Conservation (phyloP, 92 coral and sea anemone genomes). For the Phymanthus crucifer region DNA sequence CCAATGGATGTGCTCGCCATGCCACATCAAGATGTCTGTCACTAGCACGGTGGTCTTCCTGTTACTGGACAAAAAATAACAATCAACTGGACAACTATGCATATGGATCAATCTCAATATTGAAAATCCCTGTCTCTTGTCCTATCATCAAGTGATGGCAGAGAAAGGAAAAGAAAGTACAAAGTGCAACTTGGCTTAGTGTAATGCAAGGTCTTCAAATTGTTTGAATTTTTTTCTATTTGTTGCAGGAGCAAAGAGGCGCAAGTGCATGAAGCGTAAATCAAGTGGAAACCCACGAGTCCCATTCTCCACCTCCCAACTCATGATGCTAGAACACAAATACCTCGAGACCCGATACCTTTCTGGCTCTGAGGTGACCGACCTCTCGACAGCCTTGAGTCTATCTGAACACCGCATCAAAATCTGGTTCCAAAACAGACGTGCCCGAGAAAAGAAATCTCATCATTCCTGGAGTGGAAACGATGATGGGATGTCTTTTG, state of each 20-base stretch:
- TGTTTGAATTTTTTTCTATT: neutral
- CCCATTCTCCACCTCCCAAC: constrained; percentile 88
- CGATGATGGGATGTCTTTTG: neutral
- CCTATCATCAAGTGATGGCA: constrained; percentile 5
- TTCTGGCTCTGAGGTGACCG: constrained; percentile 72
- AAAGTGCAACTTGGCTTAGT: neutral
- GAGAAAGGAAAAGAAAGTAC: neutral
- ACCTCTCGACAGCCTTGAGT: constrained; percentile 59
- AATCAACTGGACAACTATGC: neutral
- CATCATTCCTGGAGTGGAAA: constrained; percentile 25
- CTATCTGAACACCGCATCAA: constrained; percentile 89
- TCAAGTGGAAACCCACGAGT: constrained; percentile 94
- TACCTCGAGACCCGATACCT: constrained; percentile 79
- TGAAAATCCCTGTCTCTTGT: neutral
- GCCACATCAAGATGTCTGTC: neutral
- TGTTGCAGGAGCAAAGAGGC: constrained; percentile 37
- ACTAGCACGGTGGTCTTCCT: constrained; percentile 24
- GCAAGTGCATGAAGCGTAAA: constrained; percentile 69
- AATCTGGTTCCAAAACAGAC: constrained; percentile 98
- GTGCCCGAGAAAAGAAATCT: constrained; percentile 89
- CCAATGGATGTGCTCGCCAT: neutral
- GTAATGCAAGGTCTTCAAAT: neutral
- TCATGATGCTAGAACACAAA: constrained; percentile 75
- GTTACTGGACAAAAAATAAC: constrained; percentile 18
- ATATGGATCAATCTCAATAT: neutral